Conservation (phyloP, 2,888 invertebrate genomes). For the Uloborus plumipes region DNA sequence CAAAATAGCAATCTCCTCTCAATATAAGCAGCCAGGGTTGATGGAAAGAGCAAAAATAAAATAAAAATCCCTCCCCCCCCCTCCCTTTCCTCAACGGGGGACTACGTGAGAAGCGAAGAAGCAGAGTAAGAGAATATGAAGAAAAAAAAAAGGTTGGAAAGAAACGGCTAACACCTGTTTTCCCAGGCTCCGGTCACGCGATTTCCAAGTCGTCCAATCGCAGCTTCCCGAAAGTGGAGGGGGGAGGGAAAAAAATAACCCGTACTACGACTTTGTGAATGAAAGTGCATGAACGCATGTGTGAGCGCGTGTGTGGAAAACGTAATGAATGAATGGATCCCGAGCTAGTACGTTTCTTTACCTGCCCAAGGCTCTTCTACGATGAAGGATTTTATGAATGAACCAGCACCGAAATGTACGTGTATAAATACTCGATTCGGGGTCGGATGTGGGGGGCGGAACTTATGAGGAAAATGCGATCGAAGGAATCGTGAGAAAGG, state of each 20-base stretch:
- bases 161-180: constrained; percentile 61
- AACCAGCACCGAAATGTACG: constrained; percentile 52
- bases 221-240: constrained; percentile 4
- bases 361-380: constrained; percentile 55
- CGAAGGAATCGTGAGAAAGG: constrained; percentile 50
- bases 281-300: constrained; percentile 55
- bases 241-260: constrained; percentile 21
- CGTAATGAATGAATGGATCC: constrained; percentile 56
- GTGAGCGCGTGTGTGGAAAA: constrained; percentile 57
- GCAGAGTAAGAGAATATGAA: constrained; percentile 10
- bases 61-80: neutral
- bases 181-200: constrained; percentile 65
- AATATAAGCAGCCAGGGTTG: no score
- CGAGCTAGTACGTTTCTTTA: constrained; percentile 48
- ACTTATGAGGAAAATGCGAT: constrained; percentile 21
- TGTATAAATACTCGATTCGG: constrained; percentile 51
- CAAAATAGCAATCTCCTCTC: no score
- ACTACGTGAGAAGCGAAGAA: constrained; percentile 13
- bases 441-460: constrained; percentile 34
- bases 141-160: constrained; percentile 23
- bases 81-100: neutral
- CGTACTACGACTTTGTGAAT: constrained; percentile 59
- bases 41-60: neutral
- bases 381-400: constrained; percentile 61
- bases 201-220: constrained; percentile 51